Conservation (phyloP, 53 echinoderm and acorn worm genomes). For the Crossaster papposus region DNA sequence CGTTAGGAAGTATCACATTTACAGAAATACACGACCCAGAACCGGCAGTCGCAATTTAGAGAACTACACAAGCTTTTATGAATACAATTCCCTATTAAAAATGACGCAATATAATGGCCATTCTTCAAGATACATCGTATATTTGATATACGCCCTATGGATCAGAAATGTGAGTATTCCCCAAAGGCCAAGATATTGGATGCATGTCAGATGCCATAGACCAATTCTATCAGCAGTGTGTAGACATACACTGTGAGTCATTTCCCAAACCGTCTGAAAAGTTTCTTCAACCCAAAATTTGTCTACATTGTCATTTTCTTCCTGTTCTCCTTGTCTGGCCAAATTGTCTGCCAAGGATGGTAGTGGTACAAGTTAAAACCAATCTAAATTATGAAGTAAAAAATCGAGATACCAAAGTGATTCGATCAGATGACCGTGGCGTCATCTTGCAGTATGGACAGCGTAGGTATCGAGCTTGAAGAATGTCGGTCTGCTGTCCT, state of each 20-base stretch:
- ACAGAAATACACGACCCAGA: not conserved
- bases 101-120: not conserved
- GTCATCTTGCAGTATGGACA: not conserved
- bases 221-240: not conserved
- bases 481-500: not conserved
- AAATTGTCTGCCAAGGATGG: not conserved
- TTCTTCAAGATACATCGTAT: not conserved
- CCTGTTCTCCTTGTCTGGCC: not conserved
- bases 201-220: not conserved
- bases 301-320: not conserved
- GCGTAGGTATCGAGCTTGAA: not conserved
- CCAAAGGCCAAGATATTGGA: not conserved
- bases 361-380: not conserved
- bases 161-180: too few relatives aligned
- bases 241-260: conserved; percentile 11
- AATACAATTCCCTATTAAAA: not conserved
- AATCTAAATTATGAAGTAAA: not conserved
- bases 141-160: too few relatives aligned
- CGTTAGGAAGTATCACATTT: not conserved
- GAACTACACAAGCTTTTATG: not conserved
- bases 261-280: conserved; percentile 18
- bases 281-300: conserved; percentile 13
- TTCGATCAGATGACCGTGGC: not conserved
- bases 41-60: not conserved
- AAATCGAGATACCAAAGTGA: not conserved